Percentiles rank a stretch among this genome's conserved stretches.
These are phyloP conservation scores for Toxotes chatareus DNA, from an alignment of 2,113 vertebrate genomes.

Conservation along the genomic window DNA sequence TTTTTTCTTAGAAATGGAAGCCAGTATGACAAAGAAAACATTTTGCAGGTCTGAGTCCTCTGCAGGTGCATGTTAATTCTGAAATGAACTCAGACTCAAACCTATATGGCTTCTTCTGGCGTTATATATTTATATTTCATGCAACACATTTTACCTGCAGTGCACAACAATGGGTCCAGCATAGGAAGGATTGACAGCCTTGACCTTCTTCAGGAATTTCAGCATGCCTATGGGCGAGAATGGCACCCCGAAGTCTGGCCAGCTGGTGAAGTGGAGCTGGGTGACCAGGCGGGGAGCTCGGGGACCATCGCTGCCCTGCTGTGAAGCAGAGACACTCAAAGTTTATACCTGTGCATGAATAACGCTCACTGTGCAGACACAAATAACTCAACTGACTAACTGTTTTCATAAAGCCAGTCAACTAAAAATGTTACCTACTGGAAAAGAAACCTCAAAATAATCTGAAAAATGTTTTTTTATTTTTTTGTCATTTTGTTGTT, in stretches of 20 bases:
- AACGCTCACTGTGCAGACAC: slow-evolving; percentile 3
- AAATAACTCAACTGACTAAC: background rate
- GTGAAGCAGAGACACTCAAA: slow-evolving; percentile 50
- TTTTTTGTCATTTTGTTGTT: slow-evolving; percentile 23
- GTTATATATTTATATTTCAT: background rate
- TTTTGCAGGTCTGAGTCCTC: background rate
- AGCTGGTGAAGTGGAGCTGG: slow-evolving; percentile 98
- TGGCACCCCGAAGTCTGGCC: slow-evolving; percentile 98
- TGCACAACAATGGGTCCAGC: slow-evolving; percentile 94
- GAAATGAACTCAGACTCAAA: background rate
- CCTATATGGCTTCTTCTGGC: background rate
- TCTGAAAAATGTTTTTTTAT: slow-evolving; percentile 6
- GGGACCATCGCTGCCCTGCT: slow-evolving; percentile 90
- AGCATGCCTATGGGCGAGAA: slow-evolving; percentile 99
- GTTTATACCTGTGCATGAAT: slow-evolving; percentile 16
- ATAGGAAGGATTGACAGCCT: slow-evolving; percentile 88
- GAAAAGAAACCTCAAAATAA: slow-evolving; percentile 8
- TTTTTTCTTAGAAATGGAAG: background rate
- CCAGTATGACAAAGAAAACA: background rate
- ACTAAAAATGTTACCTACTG: background rate
- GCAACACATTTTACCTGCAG: slow-evolving; percentile 89
- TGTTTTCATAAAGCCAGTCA: background rate
- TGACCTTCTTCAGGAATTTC: slow-evolving; percentile 98
- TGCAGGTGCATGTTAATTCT: background rate
- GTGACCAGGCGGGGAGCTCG: slow-evolving; percentile 91